Conservation (phyloP, 2,888 invertebrate genomes). For the Yponomeuta evonymella region DNA sequence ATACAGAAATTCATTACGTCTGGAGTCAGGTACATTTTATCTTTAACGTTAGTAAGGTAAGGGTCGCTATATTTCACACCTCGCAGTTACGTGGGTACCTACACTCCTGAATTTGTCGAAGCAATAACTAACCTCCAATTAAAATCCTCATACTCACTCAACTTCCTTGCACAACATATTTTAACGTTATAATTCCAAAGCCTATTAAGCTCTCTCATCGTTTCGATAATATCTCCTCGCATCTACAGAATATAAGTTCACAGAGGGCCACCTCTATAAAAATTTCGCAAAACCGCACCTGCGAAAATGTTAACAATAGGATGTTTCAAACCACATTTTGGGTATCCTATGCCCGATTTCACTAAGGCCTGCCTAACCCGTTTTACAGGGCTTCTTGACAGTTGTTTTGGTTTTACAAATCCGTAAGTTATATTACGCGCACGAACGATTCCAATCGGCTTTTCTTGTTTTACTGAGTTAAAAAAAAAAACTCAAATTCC, state of each 20-base stretch:
- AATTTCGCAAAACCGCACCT: no score
- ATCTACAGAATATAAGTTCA: neutral
- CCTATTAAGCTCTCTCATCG: conserved; percentile 17
- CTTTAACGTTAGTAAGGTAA: neutral
- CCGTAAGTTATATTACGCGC: no score
- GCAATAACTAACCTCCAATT: neutral
- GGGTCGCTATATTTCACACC: neutral
- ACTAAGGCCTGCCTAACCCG: no score
- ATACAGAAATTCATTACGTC: neutral
- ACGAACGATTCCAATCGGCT: no score
- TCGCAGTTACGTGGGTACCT: neutral
- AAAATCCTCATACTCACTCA: neutral
- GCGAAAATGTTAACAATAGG: no score
- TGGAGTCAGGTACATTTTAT: neutral
- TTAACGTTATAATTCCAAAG: conserved; percentile 22
- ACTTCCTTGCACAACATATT: conserved; percentile 2
- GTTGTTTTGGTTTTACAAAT: no score
- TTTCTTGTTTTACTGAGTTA: no score
- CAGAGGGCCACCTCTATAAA: neutral
- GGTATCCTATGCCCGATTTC: no score
- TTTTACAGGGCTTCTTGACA: no score
- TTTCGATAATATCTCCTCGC: conserved; percentile 10
- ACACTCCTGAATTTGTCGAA: neutral
- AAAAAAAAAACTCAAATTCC: no score
- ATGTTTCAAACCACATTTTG: no score